These are phyloP conservation scores for Thryonomys swinderianus DNA, from an alignment of 2,113 vertebrate genomes.

Conservation along the genomic window DNA sequence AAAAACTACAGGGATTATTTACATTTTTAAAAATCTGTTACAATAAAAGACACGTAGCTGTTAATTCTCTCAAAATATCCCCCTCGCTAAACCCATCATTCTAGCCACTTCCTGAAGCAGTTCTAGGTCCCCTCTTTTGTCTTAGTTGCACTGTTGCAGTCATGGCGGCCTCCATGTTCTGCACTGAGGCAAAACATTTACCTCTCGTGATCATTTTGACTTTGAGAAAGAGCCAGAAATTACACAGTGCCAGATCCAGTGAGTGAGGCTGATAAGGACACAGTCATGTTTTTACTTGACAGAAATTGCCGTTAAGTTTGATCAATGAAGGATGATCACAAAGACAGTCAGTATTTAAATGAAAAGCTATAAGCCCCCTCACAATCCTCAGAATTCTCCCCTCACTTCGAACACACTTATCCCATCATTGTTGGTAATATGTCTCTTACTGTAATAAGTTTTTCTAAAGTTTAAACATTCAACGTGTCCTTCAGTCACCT, in stretches of 20 bases:
- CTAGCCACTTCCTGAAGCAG: not conserved
- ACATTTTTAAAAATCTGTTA: not conserved
- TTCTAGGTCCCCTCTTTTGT: not conserved
- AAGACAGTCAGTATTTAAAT: not conserved
- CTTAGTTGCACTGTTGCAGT: not conserved
- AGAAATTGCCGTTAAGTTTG: not conserved
- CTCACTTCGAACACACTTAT: not conserved
- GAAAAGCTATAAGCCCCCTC: not conserved
- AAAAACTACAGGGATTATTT: not conserved
- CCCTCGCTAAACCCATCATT: not conserved
- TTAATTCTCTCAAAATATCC: not conserved
- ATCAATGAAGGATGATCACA: not conserved
- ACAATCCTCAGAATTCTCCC: not conserved
- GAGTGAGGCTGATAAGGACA: not conserved
- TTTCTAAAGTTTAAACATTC: not conserved
- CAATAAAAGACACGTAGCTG: not conserved
- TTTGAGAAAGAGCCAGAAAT: not conserved
- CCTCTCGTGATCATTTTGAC: not conserved
- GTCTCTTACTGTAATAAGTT: not conserved
- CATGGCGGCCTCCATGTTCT: not conserved
- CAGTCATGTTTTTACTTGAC: not conserved
- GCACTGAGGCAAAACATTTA: not conserved
- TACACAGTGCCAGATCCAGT: not conserved
- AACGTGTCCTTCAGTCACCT: not conserved
- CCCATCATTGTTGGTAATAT: not conserved